A percentile compares a stretch with the other conserved stretches of the same genome.
phyloP scores from a whole-genome alignment of 2,113 vertebrate genomes.

The Tragelaphus scriptus region DNA sequence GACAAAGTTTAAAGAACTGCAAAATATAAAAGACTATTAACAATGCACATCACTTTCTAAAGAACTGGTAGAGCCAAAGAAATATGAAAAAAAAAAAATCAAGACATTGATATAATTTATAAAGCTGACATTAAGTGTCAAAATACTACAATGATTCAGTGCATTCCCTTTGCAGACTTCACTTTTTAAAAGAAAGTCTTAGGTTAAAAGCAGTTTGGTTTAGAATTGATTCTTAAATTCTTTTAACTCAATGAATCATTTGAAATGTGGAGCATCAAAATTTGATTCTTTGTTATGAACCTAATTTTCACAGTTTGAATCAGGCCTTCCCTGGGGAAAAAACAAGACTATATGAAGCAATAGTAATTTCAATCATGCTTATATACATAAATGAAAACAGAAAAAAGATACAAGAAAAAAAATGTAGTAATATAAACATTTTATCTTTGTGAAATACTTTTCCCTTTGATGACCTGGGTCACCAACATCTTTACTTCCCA shows the following conservation, averaged over 20 bases:
- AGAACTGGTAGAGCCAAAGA: neutral
- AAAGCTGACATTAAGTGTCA: conserved; percentile 25
- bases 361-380: neutral
- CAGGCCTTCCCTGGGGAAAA: neutral
- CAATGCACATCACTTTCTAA: neutral
- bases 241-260: neutral
- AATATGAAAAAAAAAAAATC: neutral
- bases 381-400: neutral
- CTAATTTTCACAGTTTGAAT: neutral
- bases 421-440: neutral
- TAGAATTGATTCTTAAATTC: neutral
- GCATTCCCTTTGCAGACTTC: neutral
- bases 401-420: neutral
- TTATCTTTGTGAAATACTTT: neutral
- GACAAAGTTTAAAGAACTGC: conserved; percentile 8
- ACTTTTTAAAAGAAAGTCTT: conserved; percentile 18
- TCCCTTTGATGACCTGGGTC: neutral
- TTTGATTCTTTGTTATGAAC: neutral
- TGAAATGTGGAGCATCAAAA: neutral
- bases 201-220: conserved; percentile 1
- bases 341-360: neutral
- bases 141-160: conserved; percentile 12
- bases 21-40: conserved; percentile 11
- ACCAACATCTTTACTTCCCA: neutral
- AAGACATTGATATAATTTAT: neutral